phyloP scores from a whole-genome alignment of 23 tunicate species.

The Halocynthia aurantium region DNA sequence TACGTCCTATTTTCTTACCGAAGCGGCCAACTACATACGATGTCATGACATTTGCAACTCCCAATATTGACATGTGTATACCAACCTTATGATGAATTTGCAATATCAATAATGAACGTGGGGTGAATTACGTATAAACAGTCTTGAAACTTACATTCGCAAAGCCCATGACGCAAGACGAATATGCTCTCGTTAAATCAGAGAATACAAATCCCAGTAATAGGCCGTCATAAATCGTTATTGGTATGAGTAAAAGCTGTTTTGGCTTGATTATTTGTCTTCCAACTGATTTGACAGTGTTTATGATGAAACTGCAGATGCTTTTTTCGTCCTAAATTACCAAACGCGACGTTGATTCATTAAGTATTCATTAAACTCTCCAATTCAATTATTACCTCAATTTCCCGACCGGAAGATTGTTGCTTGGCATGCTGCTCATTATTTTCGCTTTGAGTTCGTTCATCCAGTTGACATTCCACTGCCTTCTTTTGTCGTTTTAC shows the following conservation, averaged over 20 bases:
- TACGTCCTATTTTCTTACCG: background rate
- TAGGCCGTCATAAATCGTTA: conserved; percentile 46
- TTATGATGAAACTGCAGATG: too few species aligned
- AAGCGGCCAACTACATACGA: background rate
- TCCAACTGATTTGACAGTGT: background rate
- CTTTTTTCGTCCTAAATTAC: too few species aligned
- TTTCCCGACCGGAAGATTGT: background rate
- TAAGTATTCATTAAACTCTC: too few species aligned
- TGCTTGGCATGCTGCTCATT: too few species aligned
- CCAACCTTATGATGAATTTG: background rate
- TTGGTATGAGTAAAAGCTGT: conserved; percentile 43
- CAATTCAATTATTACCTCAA: background rate
- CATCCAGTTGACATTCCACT: too few species aligned
- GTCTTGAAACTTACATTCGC: conserved; percentile 27
- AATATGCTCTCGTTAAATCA: conserved; percentile 56
- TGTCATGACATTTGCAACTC: conserved; percentile 4
- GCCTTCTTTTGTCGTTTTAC: background rate
- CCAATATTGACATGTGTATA: conserved; percentile 1
- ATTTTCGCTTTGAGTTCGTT: too few species aligned
- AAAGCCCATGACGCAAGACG: conserved; percentile 61
- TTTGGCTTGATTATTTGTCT: conserved; percentile 40
- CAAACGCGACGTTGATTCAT: too few species aligned
- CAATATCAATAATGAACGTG: background rate
- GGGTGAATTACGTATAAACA: too few species aligned
- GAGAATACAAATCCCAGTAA: conserved; percentile 36